Evolutionary conservation across 2,888 invertebrate species (phyloP), one percentile per base, ranked within the genome.

Genomic region (Melitaea athalia): DNA sequence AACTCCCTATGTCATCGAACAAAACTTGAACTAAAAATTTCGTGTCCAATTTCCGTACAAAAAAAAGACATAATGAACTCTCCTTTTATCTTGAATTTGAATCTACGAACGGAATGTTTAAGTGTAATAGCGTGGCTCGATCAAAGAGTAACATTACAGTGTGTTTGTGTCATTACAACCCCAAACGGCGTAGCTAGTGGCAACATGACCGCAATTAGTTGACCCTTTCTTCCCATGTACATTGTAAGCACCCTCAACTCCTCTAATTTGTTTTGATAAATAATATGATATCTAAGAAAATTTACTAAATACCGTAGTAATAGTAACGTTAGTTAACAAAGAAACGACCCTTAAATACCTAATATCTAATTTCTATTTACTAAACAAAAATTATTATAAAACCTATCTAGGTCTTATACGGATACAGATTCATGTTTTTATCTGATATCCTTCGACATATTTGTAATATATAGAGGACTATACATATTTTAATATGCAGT

Each of bases 71-170:
- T 8, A 38, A 38, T 8, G 4, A 38, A 38, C 2, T n/a, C n/a
- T 14, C 14, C 3, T 52, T 52, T 52, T 52, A 52, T n/a, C 52
- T 52, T 24, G 12, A 7, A 24, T 52, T 8, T 24, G 24, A 52
- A 52, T 52, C 52, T 17, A 52, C 8, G 10, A 10, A 17, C 24
- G 17, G 2, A 49, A 49, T 49, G 47, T 49, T 49, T 49, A 49
- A 10, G 45, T 49, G 47, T 49, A 49, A 6, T 49, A n/a, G 47
- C 5, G n/a, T 64, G 64, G 64, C 68, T 70, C 68, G 70, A 70
- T 70, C 63, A 57, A 12, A 43, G 50, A 63, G 55, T 61, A 42
- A 38, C 57, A 57, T 38, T 42, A 11, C 38, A 61, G 38, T 33
- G 60, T 68, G 53, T 38, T 7, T 38, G 8, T 38, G 38, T 38